These are phyloP conservation scores for Sarcophaga subvicina DNA, from an alignment of 2,888 invertebrate species.

Conservation along the genomic window DNA sequence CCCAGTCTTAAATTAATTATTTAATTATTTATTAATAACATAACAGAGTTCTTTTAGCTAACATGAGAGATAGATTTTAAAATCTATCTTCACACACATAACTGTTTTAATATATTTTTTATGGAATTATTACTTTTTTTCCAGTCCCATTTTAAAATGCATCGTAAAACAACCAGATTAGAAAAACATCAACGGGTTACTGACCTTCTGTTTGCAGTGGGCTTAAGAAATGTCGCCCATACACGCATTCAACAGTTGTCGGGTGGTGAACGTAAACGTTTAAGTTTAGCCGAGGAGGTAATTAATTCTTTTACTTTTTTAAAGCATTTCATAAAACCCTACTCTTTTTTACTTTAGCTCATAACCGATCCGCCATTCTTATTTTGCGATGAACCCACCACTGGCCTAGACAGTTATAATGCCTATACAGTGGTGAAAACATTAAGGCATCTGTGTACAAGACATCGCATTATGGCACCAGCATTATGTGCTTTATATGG, in stretches of 20 bases:
- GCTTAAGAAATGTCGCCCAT: conserved; percentile 87
- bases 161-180: conserved; percentile 82
- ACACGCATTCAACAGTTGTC: conserved; percentile 90
- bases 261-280: conserved; percentile 93
- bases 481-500: conserved; percentile 76
- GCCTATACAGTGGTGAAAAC: conserved; percentile 91
- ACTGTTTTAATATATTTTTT: no score
- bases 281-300: conserved; percentile 94
- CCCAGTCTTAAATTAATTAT: no score
- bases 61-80: no score
- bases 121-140: background rate
- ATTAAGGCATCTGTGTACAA: conserved; percentile 83
- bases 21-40: no score
- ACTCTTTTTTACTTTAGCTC: conserved; percentile 83
- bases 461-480: conserved; percentile 80
- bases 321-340: background rate
- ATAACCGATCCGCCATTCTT: conserved; percentile 93
- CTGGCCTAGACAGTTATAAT: conserved; percentile 94
- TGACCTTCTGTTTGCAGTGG: conserved; percentile 84
- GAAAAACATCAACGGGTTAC: conserved; percentile 78
- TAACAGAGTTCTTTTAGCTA: no score
- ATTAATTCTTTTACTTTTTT: background rate
- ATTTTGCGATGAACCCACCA: conserved; percentile 97
- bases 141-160: conserved; percentile 91
- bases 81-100: no score